Evolutionary conservation across 2,888 invertebrate species (phyloP).

Genomic region (Loripinus fragilis): DNA sequence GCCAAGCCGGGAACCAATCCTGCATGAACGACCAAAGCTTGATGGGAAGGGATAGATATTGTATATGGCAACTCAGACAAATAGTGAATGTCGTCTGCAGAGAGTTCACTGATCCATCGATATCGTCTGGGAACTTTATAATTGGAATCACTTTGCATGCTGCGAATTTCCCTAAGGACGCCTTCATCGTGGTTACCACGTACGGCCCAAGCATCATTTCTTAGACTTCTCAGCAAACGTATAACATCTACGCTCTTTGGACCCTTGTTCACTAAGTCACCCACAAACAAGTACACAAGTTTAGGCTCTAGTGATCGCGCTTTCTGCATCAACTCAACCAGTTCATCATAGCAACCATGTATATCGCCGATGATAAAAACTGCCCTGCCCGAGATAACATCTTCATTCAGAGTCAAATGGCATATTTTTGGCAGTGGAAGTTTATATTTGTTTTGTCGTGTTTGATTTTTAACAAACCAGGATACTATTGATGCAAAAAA

Average conservation of each 20-base stretch:
- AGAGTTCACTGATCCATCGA: conserved; percentile 77
- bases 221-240: conserved; percentile 57
- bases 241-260: conserved; percentile 79
- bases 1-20: conserved; percentile 80
- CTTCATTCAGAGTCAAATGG: conserved; percentile 58
- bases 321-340: conserved; percentile 71
- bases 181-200: conserved; percentile 82
- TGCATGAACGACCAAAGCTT: conserved; percentile 80
- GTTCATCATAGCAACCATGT: conserved; percentile 82
- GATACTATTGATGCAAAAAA: conserved; percentile 33
- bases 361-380: conserved; percentile 82
- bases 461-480: conserved; percentile 7
- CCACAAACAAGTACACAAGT: conserved; percentile 76
- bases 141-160: conserved; percentile 46
- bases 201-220: conserved; percentile 67
- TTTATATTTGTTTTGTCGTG: conserved; percentile 31
- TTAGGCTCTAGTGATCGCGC: conserved; percentile 57
- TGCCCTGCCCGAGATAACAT: conserved; percentile 66
- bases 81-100: conserved; percentile 74
- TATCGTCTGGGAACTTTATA: conserved; percentile 68
- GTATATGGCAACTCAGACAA: conserved; percentile 81
- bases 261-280: conserved; percentile 83
- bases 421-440: conserved; percentile 39
- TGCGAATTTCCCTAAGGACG: conserved; percentile 67
- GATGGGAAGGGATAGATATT: conserved; percentile 77